Base-by-base conservation (phyloP, 2,113 vertebrate species). In the Micromys minutus region DNA sequence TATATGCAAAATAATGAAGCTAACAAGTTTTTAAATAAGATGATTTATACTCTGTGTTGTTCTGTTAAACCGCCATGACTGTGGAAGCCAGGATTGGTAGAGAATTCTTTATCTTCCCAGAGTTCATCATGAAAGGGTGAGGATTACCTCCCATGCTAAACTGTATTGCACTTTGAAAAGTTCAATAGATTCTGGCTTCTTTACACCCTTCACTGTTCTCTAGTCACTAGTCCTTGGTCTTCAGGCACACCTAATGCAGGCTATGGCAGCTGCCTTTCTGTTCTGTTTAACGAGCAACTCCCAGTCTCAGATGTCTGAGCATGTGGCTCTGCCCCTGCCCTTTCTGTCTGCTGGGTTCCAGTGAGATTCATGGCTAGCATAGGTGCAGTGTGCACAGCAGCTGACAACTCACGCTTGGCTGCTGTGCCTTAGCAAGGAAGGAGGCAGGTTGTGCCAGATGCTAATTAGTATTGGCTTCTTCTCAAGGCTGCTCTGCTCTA, bases 181-280 rank as follows among this genome's bases (percentile, higher is more conserved):
- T n/a, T 3, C 1, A 4, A 3, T 29, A 50, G n/a, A 47, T 1
- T 7, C 7, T n/a, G 0, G 1, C 47, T 57, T 5, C n/a, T 67
- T 45, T 61, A 1, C 34, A n/a, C 29, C 67, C 45, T 9, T 65
- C 42, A 10, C 12, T 34, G 34, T 1, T 34, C 16, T 22, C 1
- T 11, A n/a, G 7, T 21, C 67, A 55, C 52, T n/a, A 36, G 65
- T 31, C 63, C 34, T 85, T 19, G 26, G 63, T 31, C 9, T 57
- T 19, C 6, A 31, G 81, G 52, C 24, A 39, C 5, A 31, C 1
- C 0, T 24, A 45, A 24, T 59, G 34, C n/a, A 26, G 22, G 19
- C 2, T 5, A 24, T 75, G 5, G 39, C 15, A 11, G 34, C 55
- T 15, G 67, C 34, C 12, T 36, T 63, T 61, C 15, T 24, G 79